These are phyloP conservation scores for Lordiphosa stackelbergi DNA, from an alignment of 1,140 invertebrate species.

Conservation along the genomic window DNA sequence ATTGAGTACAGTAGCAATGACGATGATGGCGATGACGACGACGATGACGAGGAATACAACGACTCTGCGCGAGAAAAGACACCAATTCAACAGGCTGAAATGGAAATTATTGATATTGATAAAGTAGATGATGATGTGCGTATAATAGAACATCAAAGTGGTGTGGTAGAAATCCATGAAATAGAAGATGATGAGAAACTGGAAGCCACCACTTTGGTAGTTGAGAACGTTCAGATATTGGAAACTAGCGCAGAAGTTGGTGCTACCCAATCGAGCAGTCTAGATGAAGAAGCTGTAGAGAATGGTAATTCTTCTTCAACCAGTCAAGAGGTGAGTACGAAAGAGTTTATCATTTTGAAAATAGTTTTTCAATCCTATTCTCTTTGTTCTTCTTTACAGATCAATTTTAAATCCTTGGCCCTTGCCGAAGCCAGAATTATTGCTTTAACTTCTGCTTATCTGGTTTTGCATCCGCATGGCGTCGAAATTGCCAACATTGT, in stretches of 20 bases:
- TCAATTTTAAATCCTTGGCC: conserved; percentile 71
- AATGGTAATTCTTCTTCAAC: background rate
- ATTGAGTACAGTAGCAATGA: conserved; percentile 47
- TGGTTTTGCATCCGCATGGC: conserved; percentile 92
- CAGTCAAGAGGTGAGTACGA: conserved; percentile 20
- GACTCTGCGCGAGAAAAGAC: conserved; percentile 17
- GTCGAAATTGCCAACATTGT: conserved; percentile 90
- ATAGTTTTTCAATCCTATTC: too few relatives aligned
- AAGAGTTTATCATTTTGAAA: background rate
- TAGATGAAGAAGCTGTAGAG: conserved; percentile 4
- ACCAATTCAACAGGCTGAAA: conserved; percentile 17
- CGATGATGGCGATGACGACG: conserved; percentile 1
- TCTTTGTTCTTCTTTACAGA: conserved; percentile 17
- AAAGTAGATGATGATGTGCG: conserved; percentile 70
- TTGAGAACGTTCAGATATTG: conserved; percentile 12
- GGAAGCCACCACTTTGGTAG: conserved; percentile 21
- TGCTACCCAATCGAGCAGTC: conserved; percentile 9
- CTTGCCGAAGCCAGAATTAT: conserved; percentile 83
- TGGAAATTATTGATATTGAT: conserved; percentile 66
- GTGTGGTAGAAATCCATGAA: conserved; percentile 79
- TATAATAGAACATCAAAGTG: conserved; percentile 73
- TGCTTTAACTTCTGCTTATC: conserved; percentile 88
- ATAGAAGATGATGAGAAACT: conserved; percentile 72
- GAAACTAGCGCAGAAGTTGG: conserved; percentile 24
- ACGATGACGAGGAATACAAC: conserved; percentile 6